Base-by-base conservation (phyloP, 1,140 invertebrate genomes). In the Drosophila navojoa region DNA sequence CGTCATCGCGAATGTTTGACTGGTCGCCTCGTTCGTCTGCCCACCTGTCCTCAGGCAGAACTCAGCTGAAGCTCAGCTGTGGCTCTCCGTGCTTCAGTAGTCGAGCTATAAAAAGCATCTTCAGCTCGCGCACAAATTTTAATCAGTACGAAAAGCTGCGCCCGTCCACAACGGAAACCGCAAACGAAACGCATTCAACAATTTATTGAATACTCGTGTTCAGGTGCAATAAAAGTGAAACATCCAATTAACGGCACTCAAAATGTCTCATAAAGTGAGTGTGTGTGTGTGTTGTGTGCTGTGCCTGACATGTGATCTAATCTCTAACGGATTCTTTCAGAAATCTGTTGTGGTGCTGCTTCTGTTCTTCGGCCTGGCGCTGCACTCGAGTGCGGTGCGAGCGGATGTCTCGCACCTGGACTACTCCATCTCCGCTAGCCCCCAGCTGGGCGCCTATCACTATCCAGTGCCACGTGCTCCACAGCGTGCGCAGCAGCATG, bases 31-130 rank as follows among this genome's bases (percentile, higher is more conserved):
- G 15, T 44, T 40, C 62, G 53, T 32, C 62, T 54, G 50, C 16
- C 32, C 45, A 19, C 44, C 53, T 47, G 13, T 55, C 47, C 9
- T 29, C 49, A n/a, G 38, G 19, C 68, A 71, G 68, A 71, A 71
- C 52, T 58, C 60, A 71, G 15, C 55, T 55, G 64, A 45, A 11
- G 53, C 69, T 66, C 62, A 45, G 69, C 62, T 53, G 62, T n/a
- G 35, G 32, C 27, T 53, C 40, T 47, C 52, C 42, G n/a, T 47
- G 16, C 16, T 10, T 32, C 35, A 38, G 15, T 63, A 64, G 25
- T 50, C 19, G 42, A n/a, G 53, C 64, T 91, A 91, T 91, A 91
- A 91, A 91, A 91, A 91, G 90, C 90, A 91, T 91, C 90, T 91
- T 91, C 84, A 73, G 71, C 62, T 73, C 70, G 62, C 72, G 77